phyloP scores from a whole-genome alignment of 2,888 invertebrate genomes.

The Yponomeuta malinellus region DNA sequence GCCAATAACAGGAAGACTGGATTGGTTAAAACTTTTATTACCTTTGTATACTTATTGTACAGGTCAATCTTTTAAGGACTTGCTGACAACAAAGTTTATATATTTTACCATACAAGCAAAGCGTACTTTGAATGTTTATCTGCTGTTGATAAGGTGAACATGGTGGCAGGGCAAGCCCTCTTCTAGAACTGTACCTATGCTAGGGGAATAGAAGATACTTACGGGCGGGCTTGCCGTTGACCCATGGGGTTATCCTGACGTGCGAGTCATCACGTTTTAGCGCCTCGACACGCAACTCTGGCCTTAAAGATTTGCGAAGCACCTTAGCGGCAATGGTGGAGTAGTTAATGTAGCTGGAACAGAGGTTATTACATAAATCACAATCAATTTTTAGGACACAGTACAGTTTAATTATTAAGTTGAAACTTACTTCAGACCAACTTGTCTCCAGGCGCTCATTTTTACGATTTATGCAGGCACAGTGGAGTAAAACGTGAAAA shows the following conservation, averaged over 20 bases:
- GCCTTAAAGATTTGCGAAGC: constrained; percentile 86
- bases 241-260: constrained; percentile 92
- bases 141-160: too few species aligned
- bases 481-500: constrained; percentile 3
- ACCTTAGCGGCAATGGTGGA: constrained; percentile 94
- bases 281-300: constrained; percentile 83
- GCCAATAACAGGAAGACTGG: too few species aligned
- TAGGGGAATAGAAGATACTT: constrained; percentile 53
- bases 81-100: too few species aligned
- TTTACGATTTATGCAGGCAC: constrained; percentile 24
- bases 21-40: too few species aligned
- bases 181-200: neutral
- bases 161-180: neutral
- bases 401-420: too few species aligned
- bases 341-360: constrained; percentile 93
- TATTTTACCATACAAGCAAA: too few species aligned
- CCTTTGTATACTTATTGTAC: too few species aligned
- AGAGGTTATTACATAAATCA: neutral
- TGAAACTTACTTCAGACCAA: constrained; percentile 84
- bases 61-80: too few species aligned
- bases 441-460: constrained; percentile 90
- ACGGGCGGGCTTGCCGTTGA: constrained; percentile 91
- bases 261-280: constrained; percentile 83
- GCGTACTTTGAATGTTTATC: too few species aligned
- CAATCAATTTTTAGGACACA: neutral